Conservation (phyloP, 1,140 invertebrate genomes). For the Lasioglossum albipes region DNA sequence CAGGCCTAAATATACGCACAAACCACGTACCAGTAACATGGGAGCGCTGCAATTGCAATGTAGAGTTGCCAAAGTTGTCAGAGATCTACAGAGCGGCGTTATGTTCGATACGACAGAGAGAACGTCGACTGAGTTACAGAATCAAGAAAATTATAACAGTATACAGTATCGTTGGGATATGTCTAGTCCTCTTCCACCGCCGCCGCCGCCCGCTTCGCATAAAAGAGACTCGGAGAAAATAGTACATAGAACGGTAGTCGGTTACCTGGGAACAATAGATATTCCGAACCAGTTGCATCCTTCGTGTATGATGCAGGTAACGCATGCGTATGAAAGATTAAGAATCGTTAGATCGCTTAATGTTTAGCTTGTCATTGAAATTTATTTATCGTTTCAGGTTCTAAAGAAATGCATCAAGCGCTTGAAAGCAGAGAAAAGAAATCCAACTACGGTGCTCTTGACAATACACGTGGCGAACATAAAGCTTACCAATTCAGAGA, state of each 20-base stretch:
- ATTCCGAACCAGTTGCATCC: slow-evolving; percentile 92
- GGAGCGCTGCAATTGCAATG: slow-evolving; percentile 72
- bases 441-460: slow-evolving; percentile 92
- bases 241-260: slow-evolving; percentile 92
- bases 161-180: slow-evolving; percentile 77
- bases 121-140: slow-evolving; percentile 61
- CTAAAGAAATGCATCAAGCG: slow-evolving; percentile 91
- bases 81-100: slow-evolving; percentile 81
- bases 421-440: slow-evolving; percentile 92
- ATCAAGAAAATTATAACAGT: slow-evolving; percentile 68
- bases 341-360: not conserved
- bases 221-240: slow-evolving; percentile 82
- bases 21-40: slow-evolving; percentile 72
- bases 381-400: slow-evolving; percentile 77
- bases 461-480: slow-evolving; percentile 90
- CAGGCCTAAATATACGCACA: slow-evolving; percentile 85
- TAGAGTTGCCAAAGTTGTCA: slow-evolving; percentile 81
- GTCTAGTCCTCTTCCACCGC: slow-evolving; percentile 75
- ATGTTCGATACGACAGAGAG: slow-evolving; percentile 76
- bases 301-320: slow-evolving; percentile 85
- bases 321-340: not conserved
- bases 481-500: slow-evolving; percentile 86
- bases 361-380: not conserved
- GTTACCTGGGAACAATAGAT: slow-evolving; percentile 97
- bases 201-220: slow-evolving; percentile 74